phyloP scores from a whole-genome alignment of 2,113 vertebrate species.

The Cynopterus brachyotis region DNA sequence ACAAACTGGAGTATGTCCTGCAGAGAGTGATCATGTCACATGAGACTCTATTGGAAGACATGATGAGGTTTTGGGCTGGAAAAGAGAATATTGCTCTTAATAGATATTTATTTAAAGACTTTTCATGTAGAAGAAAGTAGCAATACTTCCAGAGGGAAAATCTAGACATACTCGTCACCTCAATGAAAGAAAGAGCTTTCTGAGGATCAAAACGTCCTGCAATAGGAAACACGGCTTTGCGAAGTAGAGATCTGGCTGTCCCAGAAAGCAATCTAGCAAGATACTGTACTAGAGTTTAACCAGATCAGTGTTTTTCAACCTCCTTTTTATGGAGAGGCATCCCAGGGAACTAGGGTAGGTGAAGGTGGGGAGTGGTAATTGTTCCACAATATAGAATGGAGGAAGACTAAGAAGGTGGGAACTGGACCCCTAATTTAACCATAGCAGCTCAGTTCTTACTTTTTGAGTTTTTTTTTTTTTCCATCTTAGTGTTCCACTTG shows the following conservation, averaged over 20 bases:
- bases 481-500: neutral
- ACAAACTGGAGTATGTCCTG: neutral
- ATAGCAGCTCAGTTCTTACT: neutral
- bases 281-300: neutral
- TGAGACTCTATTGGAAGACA: neutral
- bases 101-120: neutral
- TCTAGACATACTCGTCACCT: neutral
- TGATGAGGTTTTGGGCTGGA: neutral
- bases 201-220: neutral
- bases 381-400: neutral
- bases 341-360: neutral
- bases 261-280: neutral
- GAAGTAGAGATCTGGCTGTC: neutral
- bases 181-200: neutral
- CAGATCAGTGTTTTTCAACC: neutral
- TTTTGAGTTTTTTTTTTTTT: neutral
- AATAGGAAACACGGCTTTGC: neutral
- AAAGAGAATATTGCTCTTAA: constrained; percentile 2
- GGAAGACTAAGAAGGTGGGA: neutral
- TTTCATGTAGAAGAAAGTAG: neutral
- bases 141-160: neutral
- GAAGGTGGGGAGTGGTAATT: neutral
- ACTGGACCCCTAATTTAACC: neutral
- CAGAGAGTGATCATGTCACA: neutral
- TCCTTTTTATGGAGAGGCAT: neutral